A percentile compares a stretch with the other conserved stretches of the same genome.
Evolutionary conservation across 2,113 vertebrate genomes (phyloP).

Genomic region (Aspiorhynchus laticeps): DNA sequence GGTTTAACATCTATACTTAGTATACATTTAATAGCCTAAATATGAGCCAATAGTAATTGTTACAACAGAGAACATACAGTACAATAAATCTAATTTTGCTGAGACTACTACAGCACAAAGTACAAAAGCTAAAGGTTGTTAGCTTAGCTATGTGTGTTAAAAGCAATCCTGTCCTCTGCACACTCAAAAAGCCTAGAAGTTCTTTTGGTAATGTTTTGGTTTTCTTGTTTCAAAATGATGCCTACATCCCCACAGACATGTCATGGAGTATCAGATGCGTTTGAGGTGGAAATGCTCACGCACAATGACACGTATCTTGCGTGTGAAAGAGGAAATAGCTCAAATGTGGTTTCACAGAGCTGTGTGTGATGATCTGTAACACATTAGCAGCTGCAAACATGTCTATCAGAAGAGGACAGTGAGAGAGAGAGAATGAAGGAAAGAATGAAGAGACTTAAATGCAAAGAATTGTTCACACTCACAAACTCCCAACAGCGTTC

Average conservation of each 20-base stretch:
- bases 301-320: conserved; percentile 6
- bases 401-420: neutral
- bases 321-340: conserved; percentile 48
- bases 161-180: neutral
- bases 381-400: conserved; percentile 1
- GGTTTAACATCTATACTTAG: neutral
- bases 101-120: neutral
- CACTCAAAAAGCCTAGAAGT: neutral
- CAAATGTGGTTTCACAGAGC: conserved; percentile 36
- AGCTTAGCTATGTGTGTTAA: neutral
- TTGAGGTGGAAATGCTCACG: conserved; percentile 43
- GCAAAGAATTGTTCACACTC: conserved; percentile 3
- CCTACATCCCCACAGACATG: neutral
- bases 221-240: neutral
- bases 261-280: conserved; percentile 1
- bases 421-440: neutral
- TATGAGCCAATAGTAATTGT: neutral
- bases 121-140: conserved; percentile 2
- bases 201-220: neutral
- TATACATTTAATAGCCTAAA: neutral
- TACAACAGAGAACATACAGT: neutral
- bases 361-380: conserved; percentile 25
- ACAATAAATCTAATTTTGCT: neutral
- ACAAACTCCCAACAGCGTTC: conserved; percentile 3
- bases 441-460: neutral